These are phyloP conservation scores for Rambutsinella grinnellia DNA, from an alignment of 2,888 invertebrate genomes.

Conservation along the genomic window DNA sequence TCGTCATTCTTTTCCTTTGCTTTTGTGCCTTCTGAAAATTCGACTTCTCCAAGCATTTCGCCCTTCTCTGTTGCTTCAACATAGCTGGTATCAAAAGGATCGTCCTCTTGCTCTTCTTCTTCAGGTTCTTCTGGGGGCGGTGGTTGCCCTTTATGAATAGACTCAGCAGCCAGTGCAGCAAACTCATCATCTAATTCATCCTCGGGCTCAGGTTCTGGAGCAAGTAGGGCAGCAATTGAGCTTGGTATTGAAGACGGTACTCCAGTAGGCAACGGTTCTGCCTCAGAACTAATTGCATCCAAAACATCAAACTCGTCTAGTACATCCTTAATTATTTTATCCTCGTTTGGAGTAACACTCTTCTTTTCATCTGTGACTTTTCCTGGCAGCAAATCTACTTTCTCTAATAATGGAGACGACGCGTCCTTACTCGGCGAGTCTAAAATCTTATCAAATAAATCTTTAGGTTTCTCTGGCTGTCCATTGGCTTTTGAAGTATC, in stretches of 20 bases:
- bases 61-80: slow-evolving; percentile 66
- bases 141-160: slow-evolving; percentile 74
- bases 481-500: slow-evolving; percentile 6
- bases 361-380: slow-evolving; percentile 9
- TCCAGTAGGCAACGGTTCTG: slow-evolving; percentile 13
- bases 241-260: slow-evolving; percentile 28
- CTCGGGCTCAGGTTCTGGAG: slow-evolving; percentile 68
- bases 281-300: slow-evolving; percentile 19
- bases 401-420: slow-evolving; percentile 36
- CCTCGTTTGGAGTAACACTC: not conserved
- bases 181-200: slow-evolving; percentile 84
- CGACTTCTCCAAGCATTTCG: slow-evolving; percentile 70
- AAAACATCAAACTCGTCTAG: slow-evolving; percentile 64
- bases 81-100: slow-evolving; percentile 71
- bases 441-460: slow-evolving; percentile 55
- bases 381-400: not conserved
- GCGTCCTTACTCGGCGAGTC: slow-evolving; percentile 45
- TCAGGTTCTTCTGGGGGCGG: slow-evolving; percentile 70
- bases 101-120: slow-evolving; percentile 67
- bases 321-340: slow-evolving; percentile 53
- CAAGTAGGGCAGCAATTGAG: slow-evolving; percentile 62
- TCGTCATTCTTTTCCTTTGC: slow-evolving; percentile 60
- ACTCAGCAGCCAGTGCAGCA: slow-evolving; percentile 83
- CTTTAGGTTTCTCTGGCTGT: slow-evolving; percentile 31
- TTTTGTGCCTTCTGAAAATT: slow-evolving; percentile 61